These are phyloP conservation scores for Pogonocichla stellata DNA, from an alignment of 2,113 vertebrate genomes.

Conservation along the genomic window DNA sequence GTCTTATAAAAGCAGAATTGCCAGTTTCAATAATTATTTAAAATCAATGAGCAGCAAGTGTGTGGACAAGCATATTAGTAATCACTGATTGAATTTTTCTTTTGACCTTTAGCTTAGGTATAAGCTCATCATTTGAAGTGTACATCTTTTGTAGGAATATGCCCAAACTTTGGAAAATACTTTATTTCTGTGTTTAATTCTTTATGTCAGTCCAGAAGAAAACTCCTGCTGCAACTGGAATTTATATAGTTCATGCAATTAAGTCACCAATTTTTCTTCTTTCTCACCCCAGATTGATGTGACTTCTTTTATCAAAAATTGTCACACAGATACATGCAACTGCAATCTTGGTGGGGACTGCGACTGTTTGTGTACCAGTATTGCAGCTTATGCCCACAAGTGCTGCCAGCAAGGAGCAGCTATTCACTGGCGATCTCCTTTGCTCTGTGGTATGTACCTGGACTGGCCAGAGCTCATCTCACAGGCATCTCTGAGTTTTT, in stretches of 20 bases:
- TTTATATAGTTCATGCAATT: not conserved
- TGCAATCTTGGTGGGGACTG: slow-evolving; percentile 97
- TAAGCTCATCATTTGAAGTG: not conserved
- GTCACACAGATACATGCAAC: slow-evolving; percentile 95
- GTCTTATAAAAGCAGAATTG: not conserved
- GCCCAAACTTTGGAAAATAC: not conserved
- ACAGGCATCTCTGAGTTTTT: not conserved
- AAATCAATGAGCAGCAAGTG: not conserved
- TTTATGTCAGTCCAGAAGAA: not conserved
- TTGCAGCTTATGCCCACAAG: slow-evolving; percentile 94
- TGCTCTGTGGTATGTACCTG: slow-evolving; percentile 85
- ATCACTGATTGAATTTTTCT: not conserved
- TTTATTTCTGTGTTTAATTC: not conserved
- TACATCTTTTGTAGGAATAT: not conserved
- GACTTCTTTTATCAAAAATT: slow-evolving; percentile 97
- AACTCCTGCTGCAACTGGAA: not conserved
- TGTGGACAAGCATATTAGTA: not conserved
- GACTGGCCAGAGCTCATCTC: not conserved
- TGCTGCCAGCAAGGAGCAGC: slow-evolving; percentile 92
- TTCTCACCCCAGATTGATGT: slow-evolving; percentile 86
- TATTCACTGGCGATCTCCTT: slow-evolving; percentile 88
- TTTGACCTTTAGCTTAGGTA: not conserved
- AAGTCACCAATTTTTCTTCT: not conserved
- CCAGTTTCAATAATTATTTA: not conserved
- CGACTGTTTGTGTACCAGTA: slow-evolving; percentile 94